Evolutionary conservation across 1,140 invertebrate species (phyloP).

Genomic region (Augochlora pura): DNA sequence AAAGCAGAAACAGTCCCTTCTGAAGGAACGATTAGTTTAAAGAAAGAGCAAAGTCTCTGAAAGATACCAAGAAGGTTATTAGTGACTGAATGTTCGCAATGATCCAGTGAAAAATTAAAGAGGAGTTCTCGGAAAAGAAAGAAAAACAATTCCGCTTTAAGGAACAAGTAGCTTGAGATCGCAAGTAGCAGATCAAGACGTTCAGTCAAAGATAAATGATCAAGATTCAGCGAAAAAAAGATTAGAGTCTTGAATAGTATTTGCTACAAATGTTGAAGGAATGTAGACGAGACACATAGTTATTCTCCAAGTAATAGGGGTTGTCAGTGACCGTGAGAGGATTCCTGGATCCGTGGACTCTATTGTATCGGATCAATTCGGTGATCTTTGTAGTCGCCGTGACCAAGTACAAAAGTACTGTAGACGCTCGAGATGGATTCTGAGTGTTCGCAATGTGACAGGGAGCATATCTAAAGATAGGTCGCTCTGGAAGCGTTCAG

Average conservation of each 20-base stretch:
- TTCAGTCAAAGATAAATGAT: no score
- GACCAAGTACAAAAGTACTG: constrained; percentile 25
- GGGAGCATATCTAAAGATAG: neutral
- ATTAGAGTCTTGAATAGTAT: no score
- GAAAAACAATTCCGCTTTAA: neutral
- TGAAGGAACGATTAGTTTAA: neutral
- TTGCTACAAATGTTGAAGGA: no score
- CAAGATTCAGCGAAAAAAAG: no score
- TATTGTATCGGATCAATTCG: constrained; percentile 6
- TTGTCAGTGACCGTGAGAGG: neutral
- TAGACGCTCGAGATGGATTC: no score
- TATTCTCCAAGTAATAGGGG: neutral
- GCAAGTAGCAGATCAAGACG: no score
- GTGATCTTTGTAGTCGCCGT: neutral
- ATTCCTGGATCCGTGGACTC: neutral
- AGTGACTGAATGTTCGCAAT: neutral
- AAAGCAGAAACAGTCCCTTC: neutral
- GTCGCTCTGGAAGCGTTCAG: neutral
- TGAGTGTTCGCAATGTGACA: no score
- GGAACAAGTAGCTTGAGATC: neutral
- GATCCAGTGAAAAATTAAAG: neutral
- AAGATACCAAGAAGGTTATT: neutral
- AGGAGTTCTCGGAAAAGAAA: neutral
- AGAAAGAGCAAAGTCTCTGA: neutral
- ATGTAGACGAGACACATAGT: neutral